Base-by-base conservation (phyloP, 2,113 vertebrate genomes). In the Dolichallabes microphthalmus region DNA sequence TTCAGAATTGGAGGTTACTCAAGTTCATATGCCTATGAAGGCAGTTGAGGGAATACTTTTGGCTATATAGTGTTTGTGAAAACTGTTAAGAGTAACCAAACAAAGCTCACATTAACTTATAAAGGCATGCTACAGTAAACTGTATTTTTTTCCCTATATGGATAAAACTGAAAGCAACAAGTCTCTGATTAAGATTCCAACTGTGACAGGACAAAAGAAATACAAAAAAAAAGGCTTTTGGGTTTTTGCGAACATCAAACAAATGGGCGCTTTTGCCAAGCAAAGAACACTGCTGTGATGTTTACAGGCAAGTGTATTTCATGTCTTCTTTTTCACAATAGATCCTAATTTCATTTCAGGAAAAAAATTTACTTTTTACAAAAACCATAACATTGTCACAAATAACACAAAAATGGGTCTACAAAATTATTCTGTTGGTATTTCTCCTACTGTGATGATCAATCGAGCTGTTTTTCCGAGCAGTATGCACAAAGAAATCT, bases 151-250 rank as follows among this genome's bases (percentile, higher is more conserved):
- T 39, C 6, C 6, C 39, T 45, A 8, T 45, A 61, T 60, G 52
- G 30, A 69, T 15, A 73, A 22, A 58, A 39, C 77, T 71, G 35
- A 22, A n/a, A 75, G 78, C 39, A 53, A 86, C 79, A 82, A 53
- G 79, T 25, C 55, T 86, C 57, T 82, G 85, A 79, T 73, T 58
- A 61, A 12, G 66, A 74, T 45, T 82, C 82, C 71, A 78, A 57
- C 63, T 82, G 85, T 82, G 82, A 79, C 19, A 2, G 66, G n/a
- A 80, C 73, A 85, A 87, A 82, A 22, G 64, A 82, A 22, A 74
- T 19, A 80, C 73, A 85, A 87, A 82, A 22, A 74, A 82, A 22
- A 74, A 50, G 3, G 74, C 52, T 20, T n/a, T 45, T 19, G 53
- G 45, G 25, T 57, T 45, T 30, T 66, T 63, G 60, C 60, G 20